Evolutionary conservation across 2,113 vertebrate genomes (phyloP).

Genomic region (Leptobrachium leishanense): DNA sequence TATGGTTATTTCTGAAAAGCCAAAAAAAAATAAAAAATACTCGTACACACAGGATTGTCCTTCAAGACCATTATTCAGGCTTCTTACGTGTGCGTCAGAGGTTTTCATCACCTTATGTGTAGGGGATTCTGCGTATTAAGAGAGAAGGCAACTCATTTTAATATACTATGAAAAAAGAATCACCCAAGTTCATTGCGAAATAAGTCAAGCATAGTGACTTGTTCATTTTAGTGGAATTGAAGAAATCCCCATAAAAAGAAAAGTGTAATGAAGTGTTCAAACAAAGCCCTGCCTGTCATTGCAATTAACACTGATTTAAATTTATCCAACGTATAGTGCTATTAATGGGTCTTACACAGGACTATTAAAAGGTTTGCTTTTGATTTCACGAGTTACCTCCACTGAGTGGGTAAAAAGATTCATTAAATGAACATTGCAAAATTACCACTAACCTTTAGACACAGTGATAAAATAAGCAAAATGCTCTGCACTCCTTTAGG

Average conservation of each 20-base stretch:
- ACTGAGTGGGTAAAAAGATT: constrained; percentile 43
- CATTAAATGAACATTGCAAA: constrained; percentile 38
- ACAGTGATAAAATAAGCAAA: not conserved
- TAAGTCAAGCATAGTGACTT: constrained; percentile 74
- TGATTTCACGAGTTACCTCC: constrained; percentile 51
- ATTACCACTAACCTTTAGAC: not conserved
- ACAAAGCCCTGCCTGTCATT: constrained; percentile 66
- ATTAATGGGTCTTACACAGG: constrained; percentile 67
- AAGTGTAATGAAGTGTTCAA: constrained; percentile 77
- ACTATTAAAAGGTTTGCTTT: constrained; percentile 64
- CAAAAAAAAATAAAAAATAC: constrained; percentile 69
- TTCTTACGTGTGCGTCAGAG: constrained; percentile 65
- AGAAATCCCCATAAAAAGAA: constrained; percentile 77
- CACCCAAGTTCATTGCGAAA: constrained; percentile 76
- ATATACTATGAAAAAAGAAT: constrained; percentile 72
- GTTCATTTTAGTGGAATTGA: constrained; percentile 76
- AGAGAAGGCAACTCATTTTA: constrained; percentile 73
- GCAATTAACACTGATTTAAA: constrained; percentile 67
- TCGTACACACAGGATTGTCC: constrained; percentile 62
- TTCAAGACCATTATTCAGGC: constrained; percentile 67
- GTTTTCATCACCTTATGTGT: constrained; percentile 63
- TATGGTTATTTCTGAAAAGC: constrained; percentile 75
- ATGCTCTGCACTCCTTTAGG: not conserved
- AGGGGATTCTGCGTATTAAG: constrained; percentile 60
- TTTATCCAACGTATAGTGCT: constrained; percentile 54